Evolutionary conservation across 2,113 vertebrate species (phyloP).

Genomic region (Harpagus bidentatus): DNA sequence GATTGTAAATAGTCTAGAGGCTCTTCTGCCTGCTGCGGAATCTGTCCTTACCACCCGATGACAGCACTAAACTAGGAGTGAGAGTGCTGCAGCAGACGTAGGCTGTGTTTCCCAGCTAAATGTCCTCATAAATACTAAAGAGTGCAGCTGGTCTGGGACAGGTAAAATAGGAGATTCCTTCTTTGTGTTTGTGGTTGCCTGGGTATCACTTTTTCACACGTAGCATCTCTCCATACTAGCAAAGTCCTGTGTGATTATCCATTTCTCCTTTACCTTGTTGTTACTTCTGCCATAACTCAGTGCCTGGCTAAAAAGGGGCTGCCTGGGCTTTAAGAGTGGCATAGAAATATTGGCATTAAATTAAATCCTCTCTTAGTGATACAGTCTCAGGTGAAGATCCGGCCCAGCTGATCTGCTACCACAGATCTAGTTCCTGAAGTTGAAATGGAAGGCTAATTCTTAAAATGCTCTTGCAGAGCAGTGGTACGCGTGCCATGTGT

Average conservation of each 20-base stretch:
- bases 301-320: background rate
- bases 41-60: background rate
- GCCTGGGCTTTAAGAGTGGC: background rate
- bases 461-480: background rate
- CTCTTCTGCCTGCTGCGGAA: background rate
- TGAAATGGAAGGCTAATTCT: background rate
- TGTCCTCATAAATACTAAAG: background rate
- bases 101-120: background rate
- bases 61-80: background rate
- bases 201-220: fast-evolving
- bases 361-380: background rate
- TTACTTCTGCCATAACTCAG: background rate
- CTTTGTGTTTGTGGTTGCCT: background rate
- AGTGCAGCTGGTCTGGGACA: background rate
- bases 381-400: background rate
- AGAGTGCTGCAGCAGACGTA: background rate
- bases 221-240: background rate
- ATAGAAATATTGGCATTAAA: background rate
- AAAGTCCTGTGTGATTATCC: background rate
- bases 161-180: background rate
- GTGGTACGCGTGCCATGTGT: fast-evolving
- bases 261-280: background rate
- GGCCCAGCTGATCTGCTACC: background rate
- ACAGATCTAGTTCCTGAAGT: background rate
- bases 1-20: background rate